phyloP scores from a whole-genome alignment of 53 echinoderm and acorn worm genomes.

The Paracentrotus lividus region DNA sequence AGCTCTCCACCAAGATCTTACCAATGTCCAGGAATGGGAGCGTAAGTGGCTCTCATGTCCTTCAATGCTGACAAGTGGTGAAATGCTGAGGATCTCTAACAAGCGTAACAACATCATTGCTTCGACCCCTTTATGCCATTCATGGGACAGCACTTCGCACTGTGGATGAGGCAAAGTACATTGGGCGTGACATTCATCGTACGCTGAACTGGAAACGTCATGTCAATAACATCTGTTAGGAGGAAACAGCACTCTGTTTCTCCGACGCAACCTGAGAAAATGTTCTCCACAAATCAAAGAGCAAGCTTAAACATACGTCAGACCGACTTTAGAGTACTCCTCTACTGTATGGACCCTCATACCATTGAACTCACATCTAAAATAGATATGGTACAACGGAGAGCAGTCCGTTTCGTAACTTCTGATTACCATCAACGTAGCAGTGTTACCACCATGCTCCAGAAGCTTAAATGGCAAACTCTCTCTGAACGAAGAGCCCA shows the following conservation, averaged over 20 bases:
- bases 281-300: background rate
- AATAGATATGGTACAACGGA: conserved; percentile 67
- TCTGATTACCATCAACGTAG: background rate
- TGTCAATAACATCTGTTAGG: too few species aligned
- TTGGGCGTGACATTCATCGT: conserved; percentile 1
- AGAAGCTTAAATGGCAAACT: too few species aligned
- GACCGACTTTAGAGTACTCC: background rate
- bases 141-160: conserved; percentile 58
- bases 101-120: background rate
- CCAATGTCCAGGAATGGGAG: conserved; percentile 27
- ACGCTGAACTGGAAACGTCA: conserved; percentile 56
- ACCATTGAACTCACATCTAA: conserved; percentile 54
- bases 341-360: conserved; percentile 10
- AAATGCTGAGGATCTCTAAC: background rate
- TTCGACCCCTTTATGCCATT: background rate
- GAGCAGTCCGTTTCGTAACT: conserved; percentile 62
- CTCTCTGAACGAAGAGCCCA: background rate
- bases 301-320: background rate
- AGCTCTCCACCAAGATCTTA: background rate
- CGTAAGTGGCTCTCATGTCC: background rate
- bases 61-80: conserved; percentile 2
- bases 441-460: background rate
- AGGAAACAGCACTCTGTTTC: too few species aligned
- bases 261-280: background rate
- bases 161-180: conserved; percentile 57